phyloP scores from a whole-genome alignment of 2,113 vertebrate species.

The Nothoprocta perdicaria region DNA sequence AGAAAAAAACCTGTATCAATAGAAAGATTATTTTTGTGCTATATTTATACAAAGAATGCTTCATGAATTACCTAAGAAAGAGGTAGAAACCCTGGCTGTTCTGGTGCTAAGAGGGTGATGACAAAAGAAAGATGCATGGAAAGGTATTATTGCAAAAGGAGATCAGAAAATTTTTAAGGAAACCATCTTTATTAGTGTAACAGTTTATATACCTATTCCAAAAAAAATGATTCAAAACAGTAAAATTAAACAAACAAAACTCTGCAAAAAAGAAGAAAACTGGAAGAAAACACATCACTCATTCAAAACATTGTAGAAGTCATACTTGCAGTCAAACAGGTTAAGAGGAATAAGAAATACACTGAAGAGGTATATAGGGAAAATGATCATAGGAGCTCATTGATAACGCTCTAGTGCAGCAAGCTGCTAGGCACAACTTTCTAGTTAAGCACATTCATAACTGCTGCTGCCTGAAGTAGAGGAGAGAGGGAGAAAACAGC shows the following conservation, averaged over 20 bases:
- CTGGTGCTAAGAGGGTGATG: not conserved
- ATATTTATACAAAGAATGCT: not conserved
- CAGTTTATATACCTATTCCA: too few species aligned
- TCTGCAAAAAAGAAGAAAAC: not conserved
- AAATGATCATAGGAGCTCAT: not conserved
- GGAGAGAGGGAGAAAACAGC: not conserved
- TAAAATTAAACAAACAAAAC: not conserved
- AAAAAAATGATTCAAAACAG: not conserved
- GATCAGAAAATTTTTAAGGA: not conserved
- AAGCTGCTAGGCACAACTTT: not conserved
- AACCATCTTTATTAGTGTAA: not conserved
- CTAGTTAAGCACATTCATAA: not conserved
- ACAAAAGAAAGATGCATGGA: not conserved
- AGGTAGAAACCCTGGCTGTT: not conserved
- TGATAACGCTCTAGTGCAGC: not conserved
- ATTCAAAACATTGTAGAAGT: not conserved
- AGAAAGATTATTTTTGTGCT: not conserved
- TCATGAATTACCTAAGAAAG: not conserved
- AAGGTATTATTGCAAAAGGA: not conserved
- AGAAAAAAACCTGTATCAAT: not conserved
- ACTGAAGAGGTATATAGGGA: not conserved
- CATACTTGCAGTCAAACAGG: not conserved
- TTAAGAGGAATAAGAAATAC: not conserved
- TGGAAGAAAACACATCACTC: not conserved
- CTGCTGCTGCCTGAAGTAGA: not conserved